Percentiles rank a stretch among this genome's conserved stretches.
phyloP scores from a whole-genome alignment of 2,888 invertebrate genomes.

The Endotricha flammealis region DNA sequence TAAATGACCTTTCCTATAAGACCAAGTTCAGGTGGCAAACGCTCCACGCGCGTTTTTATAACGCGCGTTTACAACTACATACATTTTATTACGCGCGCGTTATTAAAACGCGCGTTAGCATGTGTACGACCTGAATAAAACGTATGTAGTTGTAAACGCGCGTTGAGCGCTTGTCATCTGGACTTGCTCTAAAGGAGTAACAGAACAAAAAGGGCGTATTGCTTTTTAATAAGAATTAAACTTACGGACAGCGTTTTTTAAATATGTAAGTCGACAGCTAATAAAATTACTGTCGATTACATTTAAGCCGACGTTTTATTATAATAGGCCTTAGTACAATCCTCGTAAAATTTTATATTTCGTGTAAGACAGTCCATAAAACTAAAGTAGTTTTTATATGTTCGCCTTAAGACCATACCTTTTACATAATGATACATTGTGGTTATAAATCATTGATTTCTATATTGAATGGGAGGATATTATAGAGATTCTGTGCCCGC shows the following conservation, averaged over 20 bases:
- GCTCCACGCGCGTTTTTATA: too few relatives aligned
- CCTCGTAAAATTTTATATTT: conserved; percentile 7
- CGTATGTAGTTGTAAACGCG: too few relatives aligned
- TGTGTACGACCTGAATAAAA: too few relatives aligned
- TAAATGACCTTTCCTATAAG: too few relatives aligned
- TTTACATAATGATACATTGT: conserved; percentile 31
- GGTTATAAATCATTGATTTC: conserved; percentile 45
- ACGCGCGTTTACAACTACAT: too few relatives aligned
- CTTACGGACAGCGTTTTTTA: neutral
- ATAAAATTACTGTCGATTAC: conserved; percentile 8
- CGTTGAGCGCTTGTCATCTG: too few relatives aligned
- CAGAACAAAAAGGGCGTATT: too few relatives aligned
- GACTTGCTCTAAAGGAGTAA: too few relatives aligned
- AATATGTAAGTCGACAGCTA: conserved; percentile 7
- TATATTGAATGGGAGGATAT: conserved; percentile 55
- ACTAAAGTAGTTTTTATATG: conserved; percentile 3
- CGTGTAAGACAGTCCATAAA: conserved; percentile 5
- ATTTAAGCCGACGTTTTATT: conserved; percentile 7
- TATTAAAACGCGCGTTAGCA: too few relatives aligned
- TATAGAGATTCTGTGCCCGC: conserved; percentile 65
- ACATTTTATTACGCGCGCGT: too few relatives aligned
- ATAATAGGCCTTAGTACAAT: neutral
- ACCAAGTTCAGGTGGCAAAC: too few relatives aligned
- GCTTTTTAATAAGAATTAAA: too few relatives aligned
- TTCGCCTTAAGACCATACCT: conserved; percentile 22